Percentiles rank a stretch among this genome's conserved stretches.
phyloP scores from a whole-genome alignment of 2,113 vertebrate genomes.

The human region GRCh38 chr1:97731001-97731500 shows the following conservation, averaged over 20 bases:
- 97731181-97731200: constrained; percentile 79
- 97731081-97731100: constrained; percentile 17
- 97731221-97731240: constrained; percentile 80
- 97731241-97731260: constrained; percentile 76
- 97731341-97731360: constrained; percentile 71
- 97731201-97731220: constrained; percentile 81
- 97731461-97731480: constrained; percentile 62
- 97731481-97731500: constrained; percentile 54
- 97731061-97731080: background rate
- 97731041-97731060: background rate
- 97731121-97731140: constrained; percentile 77
- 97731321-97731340: constrained; percentile 76
- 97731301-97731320: constrained; percentile 75
- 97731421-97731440: constrained; percentile 49
- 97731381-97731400: constrained; percentile 59
- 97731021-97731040: background rate
- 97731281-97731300: constrained; percentile 78
- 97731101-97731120: background rate
- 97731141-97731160: constrained; percentile 76
- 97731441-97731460: constrained; percentile 67
- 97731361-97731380: constrained; percentile 67
- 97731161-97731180: constrained; percentile 74
- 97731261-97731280: constrained; percentile 80
- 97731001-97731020: background rate
- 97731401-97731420: constrained; percentile 60